Conservation (phyloP, 2,797 vertebrate species). For the Todus mexicanus region DNA sequence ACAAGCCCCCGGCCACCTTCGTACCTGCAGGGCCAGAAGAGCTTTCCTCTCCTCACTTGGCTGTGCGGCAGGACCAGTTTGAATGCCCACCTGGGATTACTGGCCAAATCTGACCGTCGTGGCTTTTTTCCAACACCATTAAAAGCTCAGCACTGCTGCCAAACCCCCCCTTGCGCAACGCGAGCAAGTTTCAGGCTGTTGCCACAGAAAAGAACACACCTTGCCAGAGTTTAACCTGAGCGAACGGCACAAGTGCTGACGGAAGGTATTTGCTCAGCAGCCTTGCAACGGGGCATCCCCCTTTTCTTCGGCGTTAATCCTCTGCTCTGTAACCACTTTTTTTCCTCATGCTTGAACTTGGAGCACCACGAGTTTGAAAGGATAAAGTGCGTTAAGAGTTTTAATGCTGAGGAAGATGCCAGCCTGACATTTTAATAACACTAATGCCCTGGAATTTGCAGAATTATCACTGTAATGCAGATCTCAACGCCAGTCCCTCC, state of each 20-base stretch:
- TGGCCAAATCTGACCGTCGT: background rate
- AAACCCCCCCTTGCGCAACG: background rate
- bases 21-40: background rate
- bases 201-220: background rate
- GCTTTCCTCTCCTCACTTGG: background rate
- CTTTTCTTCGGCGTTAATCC: background rate
- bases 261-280: background rate
- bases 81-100: background rate
- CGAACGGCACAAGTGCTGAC: background rate
- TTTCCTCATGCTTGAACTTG: background rate
- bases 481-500: constrained; percentile 20
- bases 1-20: background rate
- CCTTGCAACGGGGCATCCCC: background rate
- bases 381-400: constrained; percentile 60
- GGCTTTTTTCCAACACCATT: background rate
- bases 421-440: constrained; percentile 62
- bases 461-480: constrained; percentile 68
- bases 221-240: background rate
- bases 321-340: constrained; percentile 1
- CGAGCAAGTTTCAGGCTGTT: background rate
- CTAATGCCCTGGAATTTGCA: constrained; percentile 69
- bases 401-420: constrained; percentile 59
- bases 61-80: background rate
- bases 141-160: background rate
- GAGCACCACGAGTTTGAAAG: constrained; percentile 35